Percentiles rank a stretch among this genome's conserved stretches.
Evolutionary conservation across 2,797 vertebrate genomes (phyloP).

Genomic region (Micromesistius poutassou): DNA sequence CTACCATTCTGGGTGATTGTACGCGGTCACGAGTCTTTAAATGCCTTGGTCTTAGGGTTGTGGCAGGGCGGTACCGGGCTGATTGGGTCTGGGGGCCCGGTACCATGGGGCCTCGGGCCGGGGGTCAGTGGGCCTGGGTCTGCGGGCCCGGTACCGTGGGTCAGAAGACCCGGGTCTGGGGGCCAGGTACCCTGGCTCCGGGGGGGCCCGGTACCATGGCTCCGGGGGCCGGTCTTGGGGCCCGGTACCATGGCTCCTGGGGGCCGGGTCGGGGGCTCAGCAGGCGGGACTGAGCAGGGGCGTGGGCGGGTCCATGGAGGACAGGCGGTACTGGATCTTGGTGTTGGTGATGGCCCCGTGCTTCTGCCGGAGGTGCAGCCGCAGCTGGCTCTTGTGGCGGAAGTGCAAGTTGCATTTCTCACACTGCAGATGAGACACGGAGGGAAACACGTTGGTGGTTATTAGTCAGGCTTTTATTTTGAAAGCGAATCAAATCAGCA

Average conservation of each 20-base stretch:
- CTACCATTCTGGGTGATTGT: slow-evolving; percentile 80
- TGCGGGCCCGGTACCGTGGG: no score
- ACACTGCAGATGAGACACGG: slow-evolving; percentile 73
- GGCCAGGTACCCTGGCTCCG: no score
- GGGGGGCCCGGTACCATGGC: no score
- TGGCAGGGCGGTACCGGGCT: no score
- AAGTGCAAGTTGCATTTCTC: slow-evolving; percentile 99
- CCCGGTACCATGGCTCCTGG: no score
- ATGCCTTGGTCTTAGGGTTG: slow-evolving; percentile 66
- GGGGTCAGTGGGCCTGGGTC: no score
- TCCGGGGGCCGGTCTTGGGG: not conserved
- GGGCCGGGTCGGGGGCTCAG: slow-evolving; percentile 64
- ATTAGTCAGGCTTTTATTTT: not conserved
- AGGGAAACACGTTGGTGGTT: not conserved
- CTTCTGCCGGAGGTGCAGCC: slow-evolving; percentile 96
- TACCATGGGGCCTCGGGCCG: no score
- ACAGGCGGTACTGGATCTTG: slow-evolving; percentile 95
- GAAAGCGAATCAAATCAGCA: not conserved
- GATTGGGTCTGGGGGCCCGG: no score
- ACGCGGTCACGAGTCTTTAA: slow-evolving; percentile 66
- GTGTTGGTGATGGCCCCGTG: slow-evolving; percentile 99
- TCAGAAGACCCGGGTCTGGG: no score
- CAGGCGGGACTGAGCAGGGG: slow-evolving; percentile 86
- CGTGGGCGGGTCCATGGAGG: slow-evolving; percentile 78
- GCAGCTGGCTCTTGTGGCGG: slow-evolving; percentile 98